Evolutionary conservation across 2,888 invertebrate genomes (phyloP).

Genomic region (Athalia cordata): DNA sequence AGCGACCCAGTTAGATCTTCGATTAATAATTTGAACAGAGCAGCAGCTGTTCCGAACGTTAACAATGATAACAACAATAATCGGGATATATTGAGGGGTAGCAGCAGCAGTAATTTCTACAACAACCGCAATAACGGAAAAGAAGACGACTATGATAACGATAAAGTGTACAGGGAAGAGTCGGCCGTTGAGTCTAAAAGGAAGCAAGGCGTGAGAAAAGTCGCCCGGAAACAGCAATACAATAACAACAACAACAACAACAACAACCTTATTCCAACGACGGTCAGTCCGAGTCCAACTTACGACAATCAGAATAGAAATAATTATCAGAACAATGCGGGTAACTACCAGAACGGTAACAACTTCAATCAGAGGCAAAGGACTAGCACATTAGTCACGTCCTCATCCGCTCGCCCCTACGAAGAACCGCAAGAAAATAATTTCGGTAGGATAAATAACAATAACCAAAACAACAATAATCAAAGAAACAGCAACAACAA

Average conservation of each 20-base stretch:
- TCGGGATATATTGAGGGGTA: slow-evolving; percentile 57
- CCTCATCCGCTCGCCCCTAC: slow-evolving; percentile 21
- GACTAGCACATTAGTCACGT: slow-evolving; percentile 13
- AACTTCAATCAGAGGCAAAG: slow-evolving; percentile 24
- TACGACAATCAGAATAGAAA: slow-evolving; percentile 48
- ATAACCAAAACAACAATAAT: slow-evolving; percentile 49
- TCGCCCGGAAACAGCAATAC: slow-evolving; percentile 63
- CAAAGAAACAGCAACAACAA: slow-evolving; percentile 51
- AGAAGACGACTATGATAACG: slow-evolving; percentile 74
- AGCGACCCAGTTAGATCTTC: slow-evolving; percentile 73
- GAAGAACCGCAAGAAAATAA: slow-evolving; percentile 17
- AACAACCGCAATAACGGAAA: slow-evolving; percentile 72
- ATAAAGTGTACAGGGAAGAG: slow-evolving; percentile 75
- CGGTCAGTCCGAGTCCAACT: slow-evolving; percentile 64
- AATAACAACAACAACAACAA: slow-evolving; percentile 51
- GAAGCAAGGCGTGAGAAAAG: slow-evolving; percentile 62
- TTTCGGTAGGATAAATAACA: slow-evolving; percentile 41
- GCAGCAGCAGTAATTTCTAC: slow-evolving; percentile 66
- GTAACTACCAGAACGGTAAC: slow-evolving; percentile 36
- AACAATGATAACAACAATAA: slow-evolving; percentile 62
- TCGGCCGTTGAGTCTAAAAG: slow-evolving; percentile 68
- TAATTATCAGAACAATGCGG: slow-evolving; percentile 50
- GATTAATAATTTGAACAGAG: slow-evolving; percentile 62
- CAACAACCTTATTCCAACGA: slow-evolving; percentile 50
- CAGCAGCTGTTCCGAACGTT: slow-evolving; percentile 62